Conservation (phyloP, 2,797 vertebrate genomes). For the Mormyrus proboscirostris region DNA sequence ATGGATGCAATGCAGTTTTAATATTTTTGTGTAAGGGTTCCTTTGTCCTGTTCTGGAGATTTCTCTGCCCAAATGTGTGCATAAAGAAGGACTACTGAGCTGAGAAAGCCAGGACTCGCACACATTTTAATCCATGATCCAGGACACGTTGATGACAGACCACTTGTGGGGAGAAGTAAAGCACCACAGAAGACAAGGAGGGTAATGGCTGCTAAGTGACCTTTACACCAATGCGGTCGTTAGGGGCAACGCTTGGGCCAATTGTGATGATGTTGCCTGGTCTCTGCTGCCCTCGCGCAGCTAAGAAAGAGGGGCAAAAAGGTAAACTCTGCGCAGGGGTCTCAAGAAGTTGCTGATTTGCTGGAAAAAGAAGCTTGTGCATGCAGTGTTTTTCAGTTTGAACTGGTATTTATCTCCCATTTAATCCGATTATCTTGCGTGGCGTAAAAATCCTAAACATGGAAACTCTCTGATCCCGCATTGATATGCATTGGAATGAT, state of each 20-base stretch:
- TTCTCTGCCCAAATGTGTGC: neutral
- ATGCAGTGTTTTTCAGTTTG: neutral
- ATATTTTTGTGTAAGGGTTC: neutral
- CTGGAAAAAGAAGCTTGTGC: neutral
- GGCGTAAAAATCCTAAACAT: neutral
- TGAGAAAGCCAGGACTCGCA: neutral
- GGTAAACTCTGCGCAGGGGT: neutral
- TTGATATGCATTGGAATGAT: neutral
- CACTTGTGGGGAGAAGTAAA: neutral
- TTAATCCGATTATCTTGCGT: neutral
- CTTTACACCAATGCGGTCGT: neutral
- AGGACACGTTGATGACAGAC: neutral
- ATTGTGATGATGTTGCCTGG: neutral
- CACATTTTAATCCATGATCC: neutral
- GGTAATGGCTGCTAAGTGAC: neutral
- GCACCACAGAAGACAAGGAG: neutral
- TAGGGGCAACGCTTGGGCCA: neutral
- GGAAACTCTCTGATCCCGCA: neutral
- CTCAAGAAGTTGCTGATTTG: neutral
- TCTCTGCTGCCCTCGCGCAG: neutral
- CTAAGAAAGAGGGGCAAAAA: neutral
- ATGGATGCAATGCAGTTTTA: neutral
- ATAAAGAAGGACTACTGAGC: neutral
- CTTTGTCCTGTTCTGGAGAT: neutral
- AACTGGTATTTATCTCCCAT: neutral